Evolutionary conservation across 2,113 vertebrate genomes (phyloP).

Genomic region (Ceratotherium simum): DNA sequence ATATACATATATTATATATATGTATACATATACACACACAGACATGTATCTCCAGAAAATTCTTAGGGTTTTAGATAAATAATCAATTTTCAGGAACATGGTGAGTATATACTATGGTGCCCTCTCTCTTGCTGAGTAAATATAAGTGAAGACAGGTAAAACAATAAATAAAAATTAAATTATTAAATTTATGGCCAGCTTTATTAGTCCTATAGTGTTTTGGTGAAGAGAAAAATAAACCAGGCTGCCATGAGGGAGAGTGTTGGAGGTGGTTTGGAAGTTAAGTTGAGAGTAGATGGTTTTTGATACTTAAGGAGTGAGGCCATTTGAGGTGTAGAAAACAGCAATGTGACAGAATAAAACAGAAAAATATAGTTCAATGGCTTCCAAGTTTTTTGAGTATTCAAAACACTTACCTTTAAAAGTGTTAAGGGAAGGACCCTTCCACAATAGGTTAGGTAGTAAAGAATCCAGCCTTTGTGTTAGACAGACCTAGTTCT

Average conservation of each 20-base stretch:
- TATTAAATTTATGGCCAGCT: not conserved
- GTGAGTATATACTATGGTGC: not conserved
- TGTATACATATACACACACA: not conserved
- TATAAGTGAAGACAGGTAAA: not conserved
- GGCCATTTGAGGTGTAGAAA: not conserved
- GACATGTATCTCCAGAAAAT: not conserved
- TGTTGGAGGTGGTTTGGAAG: not conserved
- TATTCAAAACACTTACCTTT: not conserved
- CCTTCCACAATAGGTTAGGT: not conserved
- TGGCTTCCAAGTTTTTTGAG: not conserved
- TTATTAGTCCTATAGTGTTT: not conserved
- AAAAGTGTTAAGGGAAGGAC: not conserved
- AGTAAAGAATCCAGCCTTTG: not conserved
- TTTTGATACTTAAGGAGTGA: not conserved
- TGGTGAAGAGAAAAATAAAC: not conserved
- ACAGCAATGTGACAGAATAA: not conserved
- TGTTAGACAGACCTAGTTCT: not conserved
- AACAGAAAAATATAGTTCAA: not conserved
- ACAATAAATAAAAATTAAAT: not conserved
- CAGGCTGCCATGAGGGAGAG: fast-evolving
- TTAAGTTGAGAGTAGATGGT: not conserved
- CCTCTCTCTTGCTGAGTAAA: not conserved
- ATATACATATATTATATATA: not conserved
- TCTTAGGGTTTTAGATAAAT: not conserved
- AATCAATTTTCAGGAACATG: not conserved